Base-by-base conservation (phyloP, 2,113 vertebrate genomes). In the Corvus moneduloides region DNA sequence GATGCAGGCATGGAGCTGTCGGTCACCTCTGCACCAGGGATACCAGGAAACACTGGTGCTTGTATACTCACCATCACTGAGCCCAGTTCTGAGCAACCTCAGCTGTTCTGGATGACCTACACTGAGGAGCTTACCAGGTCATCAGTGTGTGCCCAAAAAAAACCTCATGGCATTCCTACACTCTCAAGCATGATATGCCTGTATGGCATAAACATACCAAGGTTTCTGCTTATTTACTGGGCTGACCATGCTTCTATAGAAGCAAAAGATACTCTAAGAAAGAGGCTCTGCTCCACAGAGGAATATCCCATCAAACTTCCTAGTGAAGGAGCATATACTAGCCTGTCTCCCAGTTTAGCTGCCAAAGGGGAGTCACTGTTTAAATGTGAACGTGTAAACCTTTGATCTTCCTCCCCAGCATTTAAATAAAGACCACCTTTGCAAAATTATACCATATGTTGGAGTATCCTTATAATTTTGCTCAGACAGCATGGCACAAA, bases 101-200 rank as follows among this genome's bases (percentile, higher is more conserved):
- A 84, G 77, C 39, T 39, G 19, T 12, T 30, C 28, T 5, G n/a
- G 64, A 16, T 5, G 33, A 77, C 22, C 73, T 20, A 2, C 7
- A 5, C 41, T 19, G 24, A 63, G 62, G 9, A 93, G 44, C 9
- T 72, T 5, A 54, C 35, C 44, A 73, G 54, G 44, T 11, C 44
- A 77, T 2, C 49, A 33, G 14, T 2, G 3, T 8, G 16, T 1
- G n/a, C 8, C 43, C 39, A 27, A 3, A 27, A 73, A 56, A n/a
- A 61, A 12, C 0, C 0, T 7, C 46, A 46, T 0, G 4, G 52
- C 16, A 59, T 7, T 23, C 32, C 58, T 54, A 17, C 2, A 4
- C 13, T 49, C 67, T 49, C 43, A 44, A 33, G 43, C 17, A 32
- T 2, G 16, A 11, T 14, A 19, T 16, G 19, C 28, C 35, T 11